Conservation (phyloP, 2,888 invertebrate species). For the Auanema freiburgensis region DNA sequence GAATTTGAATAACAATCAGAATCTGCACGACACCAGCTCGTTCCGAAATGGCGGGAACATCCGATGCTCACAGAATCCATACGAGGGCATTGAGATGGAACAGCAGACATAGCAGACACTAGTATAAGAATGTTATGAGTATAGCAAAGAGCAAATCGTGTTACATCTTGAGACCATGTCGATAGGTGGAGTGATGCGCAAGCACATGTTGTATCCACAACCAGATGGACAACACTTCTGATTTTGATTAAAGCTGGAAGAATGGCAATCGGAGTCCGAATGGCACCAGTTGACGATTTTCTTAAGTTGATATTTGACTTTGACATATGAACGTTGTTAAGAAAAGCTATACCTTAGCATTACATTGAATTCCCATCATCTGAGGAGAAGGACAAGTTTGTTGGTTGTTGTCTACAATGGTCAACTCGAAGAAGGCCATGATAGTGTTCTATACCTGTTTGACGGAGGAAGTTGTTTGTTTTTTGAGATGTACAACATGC, state of each 20-base stretch:
- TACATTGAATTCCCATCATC: constrained; percentile 18
- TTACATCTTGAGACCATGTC: constrained; percentile 13
- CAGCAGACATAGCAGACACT: constrained; percentile 16
- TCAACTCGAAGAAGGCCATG: neutral
- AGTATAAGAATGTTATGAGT: neutral
- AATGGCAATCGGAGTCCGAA: constrained; percentile 17
- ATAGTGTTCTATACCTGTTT: neutral
- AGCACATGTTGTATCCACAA: constrained; percentile 19
- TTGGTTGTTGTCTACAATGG: neutral
- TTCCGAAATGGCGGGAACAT: constrained; percentile 14
- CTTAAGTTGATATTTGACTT: constrained; percentile 8
- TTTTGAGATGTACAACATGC: constrained; percentile 28
- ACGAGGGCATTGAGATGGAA: constrained; percentile 21
- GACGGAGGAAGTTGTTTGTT: neutral
- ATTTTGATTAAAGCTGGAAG: constrained; percentile 7
- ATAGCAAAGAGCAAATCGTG: neutral
- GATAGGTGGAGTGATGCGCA: constrained; percentile 10
- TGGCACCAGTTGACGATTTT: constrained; percentile 22
- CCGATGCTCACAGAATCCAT: constrained; percentile 15
- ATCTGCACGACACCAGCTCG: constrained; percentile 25
- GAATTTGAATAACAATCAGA: constrained; percentile 21
- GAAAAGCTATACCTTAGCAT: constrained; percentile 3
- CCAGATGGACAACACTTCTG: constrained; percentile 22
- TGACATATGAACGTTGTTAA: neutral
- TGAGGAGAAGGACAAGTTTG: constrained; percentile 14